Evolutionary conservation across 2,113 vertebrate species (phyloP), one percentile per base, ranked within the genome.

Genomic region (Seriola dumerili): DNA sequence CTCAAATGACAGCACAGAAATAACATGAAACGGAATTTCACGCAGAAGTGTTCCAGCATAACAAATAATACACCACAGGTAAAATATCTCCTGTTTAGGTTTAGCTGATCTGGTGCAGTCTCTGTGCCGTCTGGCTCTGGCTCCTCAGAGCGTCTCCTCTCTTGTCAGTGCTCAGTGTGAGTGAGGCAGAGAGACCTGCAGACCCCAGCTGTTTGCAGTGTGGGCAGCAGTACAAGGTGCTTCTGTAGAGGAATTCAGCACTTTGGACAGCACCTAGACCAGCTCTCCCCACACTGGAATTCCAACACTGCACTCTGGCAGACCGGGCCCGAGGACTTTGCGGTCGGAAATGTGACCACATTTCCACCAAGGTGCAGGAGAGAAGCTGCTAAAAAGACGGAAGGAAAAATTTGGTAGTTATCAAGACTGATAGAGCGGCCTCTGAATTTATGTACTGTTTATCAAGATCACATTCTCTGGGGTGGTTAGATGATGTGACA

Each of bases 191-290:
- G 38, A 85, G 88, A 85, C 90, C 88, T 88, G 83, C 78, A 90
- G 89, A 90, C 87, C 90, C 81, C 81, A 61, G 85, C 81, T 87
- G 87, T 81, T 87, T 84, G 67, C 81, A 85, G 70, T 85, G 90
- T 89, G 94, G 93, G 90, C 89, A 89, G 89, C 87, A 87, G 76
- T 84, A 86, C 92, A 95, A 96, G 95, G 95, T 95, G 94, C 94
- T 92, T 85, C 81, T 80, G 81, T 78, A 79, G 89, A 94, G 92
- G 93, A 95, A 92, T 96, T 96, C 95, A 96, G 95, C 95, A 96
- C 95, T 93, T 95, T 96, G 95, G 95, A 96, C 95, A 96, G 95
- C 95, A 96, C 95, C 95, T 95, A 87, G 76, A 86, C 89, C 85
- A 87, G 88, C 91, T 93, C 90, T 94, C 91, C 89, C 80, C 88